Conservation (phyloP, 2,113 vertebrate species). For the Cercopithecus mona region DNA sequence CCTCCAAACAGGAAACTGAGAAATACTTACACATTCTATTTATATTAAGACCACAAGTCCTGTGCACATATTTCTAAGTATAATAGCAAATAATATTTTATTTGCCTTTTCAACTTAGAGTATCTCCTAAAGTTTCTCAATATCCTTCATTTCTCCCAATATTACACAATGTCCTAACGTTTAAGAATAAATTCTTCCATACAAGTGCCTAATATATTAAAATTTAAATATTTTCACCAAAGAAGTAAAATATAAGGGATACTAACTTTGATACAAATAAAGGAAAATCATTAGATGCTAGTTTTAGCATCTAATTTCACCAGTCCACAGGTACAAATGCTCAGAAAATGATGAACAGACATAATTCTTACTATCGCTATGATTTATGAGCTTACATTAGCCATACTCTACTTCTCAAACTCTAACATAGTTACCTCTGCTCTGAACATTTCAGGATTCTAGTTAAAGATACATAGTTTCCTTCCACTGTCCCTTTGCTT, state of each 20-base stretch:
- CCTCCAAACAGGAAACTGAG: neutral
- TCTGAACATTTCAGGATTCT: constrained; percentile 92
- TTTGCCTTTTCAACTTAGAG: neutral
- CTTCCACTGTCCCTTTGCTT: constrained; percentile 91
- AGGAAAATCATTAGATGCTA: constrained; percentile 12
- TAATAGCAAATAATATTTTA: constrained; percentile 5
- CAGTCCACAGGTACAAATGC: neutral
- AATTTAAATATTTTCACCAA: constrained; percentile 32
- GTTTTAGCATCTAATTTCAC: neutral
- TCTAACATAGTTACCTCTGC: constrained; percentile 88
- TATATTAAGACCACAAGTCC: neutral
- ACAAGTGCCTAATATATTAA: neutral
- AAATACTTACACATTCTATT: neutral
- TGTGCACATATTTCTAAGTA: neutral
- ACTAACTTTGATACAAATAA: neutral
- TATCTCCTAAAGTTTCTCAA: neutral
- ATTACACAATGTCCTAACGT: neutral
- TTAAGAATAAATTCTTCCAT: constrained; percentile 5
- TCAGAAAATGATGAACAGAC: neutral
- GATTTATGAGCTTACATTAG: neutral
- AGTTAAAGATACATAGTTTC: constrained; percentile 96
- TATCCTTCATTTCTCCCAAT: constrained; percentile 1
- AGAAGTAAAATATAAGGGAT: constrained; percentile 15
- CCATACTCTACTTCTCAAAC: neutral
- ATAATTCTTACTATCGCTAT: neutral